phyloP scores from a whole-genome alignment of 2,113 vertebrate genomes.

The Dasyprocta punctata region DNA sequence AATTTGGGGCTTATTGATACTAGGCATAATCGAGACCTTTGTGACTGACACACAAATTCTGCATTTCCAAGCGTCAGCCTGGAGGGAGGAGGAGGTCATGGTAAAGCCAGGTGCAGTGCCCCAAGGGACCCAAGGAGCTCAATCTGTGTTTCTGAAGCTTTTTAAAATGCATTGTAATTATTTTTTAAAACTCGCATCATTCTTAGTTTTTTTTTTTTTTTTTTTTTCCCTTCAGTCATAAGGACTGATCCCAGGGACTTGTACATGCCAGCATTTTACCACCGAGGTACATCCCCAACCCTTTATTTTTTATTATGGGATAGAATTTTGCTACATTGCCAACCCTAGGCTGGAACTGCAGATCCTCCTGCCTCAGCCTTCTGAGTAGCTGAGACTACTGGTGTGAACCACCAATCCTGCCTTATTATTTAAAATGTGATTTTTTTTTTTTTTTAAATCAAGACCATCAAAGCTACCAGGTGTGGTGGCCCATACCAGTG shows the following conservation, averaged over 20 bases:
- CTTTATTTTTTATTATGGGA: not conserved
- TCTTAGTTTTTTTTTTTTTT: not conserved
- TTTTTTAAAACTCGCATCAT: not conserved
- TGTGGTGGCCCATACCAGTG: not conserved
- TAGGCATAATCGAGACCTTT: not conserved
- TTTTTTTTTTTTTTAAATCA: not conserved
- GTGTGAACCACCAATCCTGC: not conserved
- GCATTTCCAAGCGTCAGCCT: not conserved
- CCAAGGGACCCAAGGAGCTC: not conserved
- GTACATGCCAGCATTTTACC: not conserved
- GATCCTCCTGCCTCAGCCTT: not conserved
- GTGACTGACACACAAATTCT: not conserved
- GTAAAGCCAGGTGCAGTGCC: not conserved
- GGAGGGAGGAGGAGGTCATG: not conserved
- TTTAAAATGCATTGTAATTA: not conserved
- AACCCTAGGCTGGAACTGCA: not conserved
- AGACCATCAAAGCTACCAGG: not conserved
- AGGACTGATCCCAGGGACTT: not conserved
- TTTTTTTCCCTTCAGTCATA: not conserved
- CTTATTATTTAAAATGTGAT: not conserved
- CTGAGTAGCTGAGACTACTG: not conserved
- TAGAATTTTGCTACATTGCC: not conserved
- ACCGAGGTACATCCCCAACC: not conserved
- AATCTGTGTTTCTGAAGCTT: not conserved
- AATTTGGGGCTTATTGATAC: not conserved